Evolutionary conservation across 2,113 vertebrate species (phyloP).

Genomic region (Pygoscelis adeliae): DNA sequence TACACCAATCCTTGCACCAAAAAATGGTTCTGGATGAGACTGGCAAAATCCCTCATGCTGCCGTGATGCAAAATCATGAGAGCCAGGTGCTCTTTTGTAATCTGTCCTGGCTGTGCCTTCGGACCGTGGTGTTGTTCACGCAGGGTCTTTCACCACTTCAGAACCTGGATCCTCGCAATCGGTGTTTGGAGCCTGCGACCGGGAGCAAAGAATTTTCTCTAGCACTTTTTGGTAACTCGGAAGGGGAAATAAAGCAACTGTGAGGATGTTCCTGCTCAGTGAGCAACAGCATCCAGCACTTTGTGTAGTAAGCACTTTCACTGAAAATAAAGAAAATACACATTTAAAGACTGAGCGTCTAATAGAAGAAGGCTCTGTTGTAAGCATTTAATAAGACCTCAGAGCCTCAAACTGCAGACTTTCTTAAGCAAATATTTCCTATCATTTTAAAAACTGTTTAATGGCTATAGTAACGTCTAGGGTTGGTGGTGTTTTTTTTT

Average conservation of each 20-base stretch:
- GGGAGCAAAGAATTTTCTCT: background rate
- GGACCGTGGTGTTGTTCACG: rapidly evolving
- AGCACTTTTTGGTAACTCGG: background rate
- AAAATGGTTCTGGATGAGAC: conserved; percentile 92
- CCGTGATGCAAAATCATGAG: conserved; percentile 57
- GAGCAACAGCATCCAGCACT: background rate
- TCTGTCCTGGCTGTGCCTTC: background rate
- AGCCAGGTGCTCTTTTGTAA: background rate
- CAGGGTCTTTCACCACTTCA: background rate
- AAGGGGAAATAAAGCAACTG: background rate
- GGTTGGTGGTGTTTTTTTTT: background rate
- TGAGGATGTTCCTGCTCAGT: background rate
- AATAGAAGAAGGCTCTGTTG: background rate
- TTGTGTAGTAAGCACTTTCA: background rate
- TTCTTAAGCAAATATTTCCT: background rate
- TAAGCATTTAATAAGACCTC: background rate
- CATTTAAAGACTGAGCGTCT: background rate
- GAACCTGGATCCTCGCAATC: background rate
- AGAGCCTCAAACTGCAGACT: background rate
- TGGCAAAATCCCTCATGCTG: conserved; percentile 89
- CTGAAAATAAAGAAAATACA: background rate
- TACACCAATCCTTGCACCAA: conserved; percentile 92
- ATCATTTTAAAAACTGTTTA: background rate
- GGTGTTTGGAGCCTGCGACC: background rate
- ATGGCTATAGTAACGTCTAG: background rate